Evolutionary conservation across 1,140 invertebrate genomes (phyloP).

Genomic region (Drosophila orena): DNA sequence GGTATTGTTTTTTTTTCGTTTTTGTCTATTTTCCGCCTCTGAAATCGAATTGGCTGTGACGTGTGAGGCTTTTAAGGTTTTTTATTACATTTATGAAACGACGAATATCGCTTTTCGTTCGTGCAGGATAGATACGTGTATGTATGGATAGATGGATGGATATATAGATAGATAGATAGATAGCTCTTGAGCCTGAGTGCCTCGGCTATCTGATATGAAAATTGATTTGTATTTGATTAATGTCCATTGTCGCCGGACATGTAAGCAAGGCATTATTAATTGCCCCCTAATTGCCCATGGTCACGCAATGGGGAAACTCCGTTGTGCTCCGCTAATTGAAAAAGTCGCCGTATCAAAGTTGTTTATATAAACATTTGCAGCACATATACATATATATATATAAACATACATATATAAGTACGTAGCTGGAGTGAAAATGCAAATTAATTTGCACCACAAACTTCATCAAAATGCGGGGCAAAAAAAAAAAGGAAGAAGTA

Average conservation of each 20-base stretch:
- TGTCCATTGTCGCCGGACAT: slow-evolving; percentile 53
- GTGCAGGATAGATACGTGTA: too few species aligned
- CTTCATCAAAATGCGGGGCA: slow-evolving; percentile 57
- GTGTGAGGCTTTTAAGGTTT: slow-evolving; percentile 80
- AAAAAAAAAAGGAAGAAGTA: background rate
- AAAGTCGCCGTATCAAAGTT: slow-evolving; percentile 52
- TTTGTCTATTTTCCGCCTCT: background rate
- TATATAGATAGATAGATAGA: too few species aligned
- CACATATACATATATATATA: slow-evolving; percentile 1
- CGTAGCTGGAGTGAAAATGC: slow-evolving; percentile 53
- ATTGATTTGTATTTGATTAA: slow-evolving; percentile 80
- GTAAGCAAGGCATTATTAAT: slow-evolving; percentile 62
- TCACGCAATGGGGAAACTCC: slow-evolving; percentile 39
- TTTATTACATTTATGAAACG: slow-evolving; percentile 75
- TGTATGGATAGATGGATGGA: too few species aligned
- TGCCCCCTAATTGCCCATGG: slow-evolving; percentile 66
- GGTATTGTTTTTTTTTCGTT: background rate
- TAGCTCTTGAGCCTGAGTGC: slow-evolving; percentile 23
- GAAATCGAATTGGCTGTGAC: slow-evolving; percentile 72
- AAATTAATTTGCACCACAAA: slow-evolving; percentile 76
- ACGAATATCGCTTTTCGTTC: slow-evolving; percentile 15
- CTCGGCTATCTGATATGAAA: slow-evolving; percentile 62
- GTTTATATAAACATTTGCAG: slow-evolving; percentile 43
- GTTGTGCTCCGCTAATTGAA: slow-evolving; percentile 55
- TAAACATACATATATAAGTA: background rate